Conservation (phyloP, 2,113 vertebrate genomes). For the Oncorhynchus keta region DNA sequence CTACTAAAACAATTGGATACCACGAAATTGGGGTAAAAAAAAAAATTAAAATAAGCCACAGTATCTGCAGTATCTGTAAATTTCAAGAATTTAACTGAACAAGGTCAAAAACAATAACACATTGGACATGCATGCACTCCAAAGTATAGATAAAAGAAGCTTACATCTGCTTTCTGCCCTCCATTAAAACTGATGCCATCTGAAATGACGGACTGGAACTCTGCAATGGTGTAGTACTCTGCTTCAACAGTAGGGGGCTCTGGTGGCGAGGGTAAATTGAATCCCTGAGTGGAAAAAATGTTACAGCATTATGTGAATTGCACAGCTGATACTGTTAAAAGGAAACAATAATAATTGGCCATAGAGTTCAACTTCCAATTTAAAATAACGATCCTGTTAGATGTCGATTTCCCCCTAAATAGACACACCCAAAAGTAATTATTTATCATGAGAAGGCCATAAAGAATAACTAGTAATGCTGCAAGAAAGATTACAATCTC, state of each 20-base stretch:
- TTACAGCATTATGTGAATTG: not conserved
- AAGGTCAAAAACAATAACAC: not conserved
- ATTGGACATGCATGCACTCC: not conserved
- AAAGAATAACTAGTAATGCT: too few relatives aligned
- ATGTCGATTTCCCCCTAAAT: too few relatives aligned
- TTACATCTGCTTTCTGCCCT: constrained; percentile 98
- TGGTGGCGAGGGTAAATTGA: constrained; percentile 94
- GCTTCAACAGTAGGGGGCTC: constrained; percentile 98
- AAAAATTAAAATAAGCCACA: too few relatives aligned
- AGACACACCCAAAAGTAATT: too few relatives aligned
- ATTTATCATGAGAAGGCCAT: too few relatives aligned
- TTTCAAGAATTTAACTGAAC: too few relatives aligned
- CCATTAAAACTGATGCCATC: constrained; percentile 99
- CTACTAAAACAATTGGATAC: too few relatives aligned
- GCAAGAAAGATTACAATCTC: too few relatives aligned
- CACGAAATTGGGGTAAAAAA: too few relatives aligned
- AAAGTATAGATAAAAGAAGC: constrained; percentile 16
- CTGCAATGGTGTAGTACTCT: constrained; percentile 99
- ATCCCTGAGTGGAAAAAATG: constrained; percentile 77
- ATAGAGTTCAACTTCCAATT: too few relatives aligned
- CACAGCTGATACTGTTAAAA: not conserved
- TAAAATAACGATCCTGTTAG: too few relatives aligned
- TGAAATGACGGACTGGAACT: constrained; percentile 97
- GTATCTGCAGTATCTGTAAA: too few relatives aligned
- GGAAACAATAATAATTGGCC: not conserved